Evolutionary conservation across 2,888 invertebrate species (phyloP).

Genomic region (Coenonympha arcania): DNA sequence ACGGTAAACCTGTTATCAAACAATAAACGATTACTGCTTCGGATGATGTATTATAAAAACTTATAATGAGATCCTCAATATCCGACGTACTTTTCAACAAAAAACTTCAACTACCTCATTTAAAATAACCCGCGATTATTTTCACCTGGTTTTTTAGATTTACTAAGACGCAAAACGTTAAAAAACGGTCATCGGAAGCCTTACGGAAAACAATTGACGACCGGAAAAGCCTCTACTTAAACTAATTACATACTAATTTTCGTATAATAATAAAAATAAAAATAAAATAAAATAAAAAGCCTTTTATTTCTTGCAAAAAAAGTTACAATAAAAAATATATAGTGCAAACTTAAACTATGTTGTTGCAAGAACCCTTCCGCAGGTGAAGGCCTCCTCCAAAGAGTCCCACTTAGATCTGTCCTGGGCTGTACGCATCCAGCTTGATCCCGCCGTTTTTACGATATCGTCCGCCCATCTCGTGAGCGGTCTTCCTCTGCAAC

Average conservation of each 20-base stretch:
- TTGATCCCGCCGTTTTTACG: too few relatives aligned
- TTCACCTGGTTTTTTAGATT: constrained; percentile 13
- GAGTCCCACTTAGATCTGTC: too few relatives aligned
- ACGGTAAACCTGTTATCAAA: neutral
- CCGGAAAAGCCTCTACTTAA: constrained; percentile 59
- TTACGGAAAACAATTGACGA: constrained; percentile 28
- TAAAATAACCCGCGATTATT: constrained; percentile 29
- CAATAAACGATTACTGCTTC: neutral
- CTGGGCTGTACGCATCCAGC: too few relatives aligned
- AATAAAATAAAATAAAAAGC: too few relatives aligned
- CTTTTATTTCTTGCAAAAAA: too few relatives aligned
- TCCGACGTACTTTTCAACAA: constrained; percentile 18
- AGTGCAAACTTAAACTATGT: too few relatives aligned
- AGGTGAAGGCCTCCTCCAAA: too few relatives aligned
- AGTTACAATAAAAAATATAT: too few relatives aligned
- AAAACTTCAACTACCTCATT: constrained; percentile 24
- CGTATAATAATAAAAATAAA: constrained; percentile 47
- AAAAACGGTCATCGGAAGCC: constrained; percentile 15
- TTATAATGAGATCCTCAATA: constrained; percentile 7
- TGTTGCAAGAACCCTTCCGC: too few relatives aligned
- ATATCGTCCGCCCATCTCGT: too few relatives aligned
- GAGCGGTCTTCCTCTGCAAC: too few relatives aligned
- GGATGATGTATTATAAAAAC: neutral
- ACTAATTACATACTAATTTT: constrained; percentile 47
- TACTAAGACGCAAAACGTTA: constrained; percentile 9